phyloP scores from a whole-genome alignment of 2,888 invertebrate genomes.

The Cacoxenus indagator region DNA sequence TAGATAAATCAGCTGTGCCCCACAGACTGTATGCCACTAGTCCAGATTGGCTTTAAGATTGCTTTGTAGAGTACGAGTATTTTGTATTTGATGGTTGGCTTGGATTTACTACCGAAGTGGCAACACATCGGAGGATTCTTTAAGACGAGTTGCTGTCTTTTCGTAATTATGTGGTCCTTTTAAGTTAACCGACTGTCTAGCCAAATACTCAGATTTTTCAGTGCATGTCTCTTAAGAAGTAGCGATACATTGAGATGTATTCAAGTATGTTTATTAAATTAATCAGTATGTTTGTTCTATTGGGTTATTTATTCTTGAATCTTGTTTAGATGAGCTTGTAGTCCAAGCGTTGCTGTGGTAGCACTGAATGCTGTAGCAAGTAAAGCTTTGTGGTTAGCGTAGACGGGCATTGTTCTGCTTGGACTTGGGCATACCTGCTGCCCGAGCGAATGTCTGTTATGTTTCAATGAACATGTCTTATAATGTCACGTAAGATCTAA shows the following conservation, averaged over 20 bases:
- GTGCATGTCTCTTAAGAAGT: not conserved
- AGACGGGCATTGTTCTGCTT: too few relatives aligned
- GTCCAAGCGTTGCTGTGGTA: not conserved
- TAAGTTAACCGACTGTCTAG: not conserved
- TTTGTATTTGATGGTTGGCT: not conserved
- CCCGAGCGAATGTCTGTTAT: too few relatives aligned
- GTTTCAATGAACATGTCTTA: too few relatives aligned
- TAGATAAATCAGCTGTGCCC: not conserved
- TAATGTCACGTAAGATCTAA: too few relatives aligned
- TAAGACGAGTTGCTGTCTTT: not conserved
- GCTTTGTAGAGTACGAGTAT: not conserved
- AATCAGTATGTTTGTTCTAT: not conserved
- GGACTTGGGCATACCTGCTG: too few relatives aligned
- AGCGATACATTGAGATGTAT: not conserved
- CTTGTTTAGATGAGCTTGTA: not conserved
- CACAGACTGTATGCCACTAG: not conserved
- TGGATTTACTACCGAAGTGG: not conserved
- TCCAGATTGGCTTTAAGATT: constrained; percentile 8
- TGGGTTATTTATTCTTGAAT: not conserved
- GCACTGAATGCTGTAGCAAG: not conserved
- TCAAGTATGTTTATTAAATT: not conserved
- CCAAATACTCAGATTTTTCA: not conserved
- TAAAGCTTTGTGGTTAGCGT: not conserved
- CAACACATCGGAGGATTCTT: not conserved
- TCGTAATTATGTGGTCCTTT: not conserved